These are phyloP conservation scores for Antitype chi DNA, from an alignment of 2,888 invertebrate species.

Conservation along the genomic window DNA sequence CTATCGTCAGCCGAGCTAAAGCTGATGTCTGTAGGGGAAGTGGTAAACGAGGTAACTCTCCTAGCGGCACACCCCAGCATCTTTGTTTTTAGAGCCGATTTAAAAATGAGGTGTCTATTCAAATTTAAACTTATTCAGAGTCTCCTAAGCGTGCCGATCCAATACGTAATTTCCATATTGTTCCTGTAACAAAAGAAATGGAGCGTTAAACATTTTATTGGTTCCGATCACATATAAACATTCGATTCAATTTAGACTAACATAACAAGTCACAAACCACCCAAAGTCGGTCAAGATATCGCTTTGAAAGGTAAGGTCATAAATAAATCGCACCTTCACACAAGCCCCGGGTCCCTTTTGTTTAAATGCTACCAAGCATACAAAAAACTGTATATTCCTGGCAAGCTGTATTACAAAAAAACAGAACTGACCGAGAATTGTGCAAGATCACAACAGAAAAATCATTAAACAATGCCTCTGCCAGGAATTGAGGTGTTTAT, in stretches of 20 bases:
- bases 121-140: conserved; percentile 70
- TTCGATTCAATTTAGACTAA: conserved; percentile 71
- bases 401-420: conserved; percentile 82
- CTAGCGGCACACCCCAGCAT: conserved; percentile 89
- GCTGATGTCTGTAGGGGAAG: conserved; percentile 78
- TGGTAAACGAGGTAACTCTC: conserved; percentile 83
- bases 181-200: conserved; percentile 87
- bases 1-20: conserved; percentile 88
- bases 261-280: conserved; percentile 79
- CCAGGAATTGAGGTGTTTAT: conserved; percentile 90
- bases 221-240: conserved; percentile 73
- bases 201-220: conserved; percentile 76
- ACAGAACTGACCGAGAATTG: conserved; percentile 83
- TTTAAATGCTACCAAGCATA: conserved; percentile 90
- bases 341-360: conserved; percentile 85
- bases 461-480: conserved; percentile 90
- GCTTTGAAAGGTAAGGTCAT: conserved; percentile 85
- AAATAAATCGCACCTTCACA: conserved; percentile 90
- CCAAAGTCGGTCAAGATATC: conserved; percentile 85
- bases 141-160: conserved; percentile 73
- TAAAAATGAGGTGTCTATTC: conserved; percentile 75
- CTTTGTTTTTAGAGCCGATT: conserved; percentile 82
- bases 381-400: conserved; percentile 87
- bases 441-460: conserved; percentile 90
- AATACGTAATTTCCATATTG: conserved; percentile 82